Evolutionary conservation across 2,113 vertebrate species (phyloP).

Genomic region (Hydrochoerus hydrochaeris): DNA sequence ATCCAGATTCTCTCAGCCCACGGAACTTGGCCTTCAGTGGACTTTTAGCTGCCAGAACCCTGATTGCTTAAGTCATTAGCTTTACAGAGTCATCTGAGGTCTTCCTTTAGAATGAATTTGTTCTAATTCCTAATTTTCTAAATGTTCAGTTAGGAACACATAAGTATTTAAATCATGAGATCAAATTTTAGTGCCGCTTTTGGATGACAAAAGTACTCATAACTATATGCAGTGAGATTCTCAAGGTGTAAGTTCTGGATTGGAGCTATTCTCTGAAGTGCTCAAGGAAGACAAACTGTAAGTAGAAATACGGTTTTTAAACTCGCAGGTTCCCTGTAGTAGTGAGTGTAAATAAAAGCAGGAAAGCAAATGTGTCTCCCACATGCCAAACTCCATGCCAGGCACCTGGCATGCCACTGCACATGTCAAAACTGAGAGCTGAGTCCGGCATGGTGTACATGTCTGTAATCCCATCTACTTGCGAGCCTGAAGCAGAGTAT

Average conservation of each 20-base stretch:
- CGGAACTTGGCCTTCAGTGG: background rate
- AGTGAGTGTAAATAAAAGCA: background rate
- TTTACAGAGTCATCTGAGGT: constrained; percentile 8
- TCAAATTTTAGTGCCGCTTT: constrained; percentile 52
- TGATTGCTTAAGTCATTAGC: background rate
- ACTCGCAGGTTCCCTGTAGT: background rate
- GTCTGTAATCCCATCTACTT: background rate
- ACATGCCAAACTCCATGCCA: background rate
- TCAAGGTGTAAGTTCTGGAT: constrained; percentile 49
- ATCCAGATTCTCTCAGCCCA: constrained; percentile 2
- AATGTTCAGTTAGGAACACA: constrained; percentile 8
- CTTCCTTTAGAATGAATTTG: constrained; percentile 53
- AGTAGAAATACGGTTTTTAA: constrained; percentile 15
- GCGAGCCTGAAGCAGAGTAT: too few relatives aligned
- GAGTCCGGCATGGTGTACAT: background rate
- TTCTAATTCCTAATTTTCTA: constrained; percentile 47
- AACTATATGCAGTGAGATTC: constrained; percentile 39
- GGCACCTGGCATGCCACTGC: background rate
- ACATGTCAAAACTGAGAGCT: background rate
- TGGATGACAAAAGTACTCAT: background rate
- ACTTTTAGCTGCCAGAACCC: background rate
- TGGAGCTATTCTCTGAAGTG: background rate
- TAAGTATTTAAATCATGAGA: constrained; percentile 29
- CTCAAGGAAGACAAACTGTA: constrained; percentile 27
- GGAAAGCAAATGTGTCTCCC: background rate